These are phyloP conservation scores for Poicephalus meyeri DNA, from an alignment of 2,113 vertebrate genomes.

Conservation along the genomic window DNA sequence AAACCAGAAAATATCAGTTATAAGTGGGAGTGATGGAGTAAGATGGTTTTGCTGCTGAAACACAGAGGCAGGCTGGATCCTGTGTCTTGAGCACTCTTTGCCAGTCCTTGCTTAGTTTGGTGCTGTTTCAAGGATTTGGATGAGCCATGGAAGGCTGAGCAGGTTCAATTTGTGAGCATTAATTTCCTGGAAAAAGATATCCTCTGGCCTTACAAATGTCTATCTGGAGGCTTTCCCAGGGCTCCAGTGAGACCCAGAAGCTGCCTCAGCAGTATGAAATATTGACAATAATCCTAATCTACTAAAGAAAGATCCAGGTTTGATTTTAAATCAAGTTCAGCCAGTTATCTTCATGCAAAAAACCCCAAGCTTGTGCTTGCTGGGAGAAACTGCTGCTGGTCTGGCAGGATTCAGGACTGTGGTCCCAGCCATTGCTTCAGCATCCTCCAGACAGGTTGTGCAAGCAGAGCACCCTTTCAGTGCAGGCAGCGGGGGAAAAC, in stretches of 20 bases:
- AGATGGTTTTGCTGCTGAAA: background rate
- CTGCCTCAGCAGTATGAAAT: background rate
- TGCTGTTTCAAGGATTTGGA: background rate
- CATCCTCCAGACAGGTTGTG: background rate
- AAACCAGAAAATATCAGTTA: accelerated
- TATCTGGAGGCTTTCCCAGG: background rate
- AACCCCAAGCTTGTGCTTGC: background rate
- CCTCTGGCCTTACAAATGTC: background rate
- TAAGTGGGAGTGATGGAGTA: background rate
- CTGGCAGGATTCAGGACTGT: background rate
- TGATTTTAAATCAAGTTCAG: background rate
- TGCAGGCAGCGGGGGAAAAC: background rate
- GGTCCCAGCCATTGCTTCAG: background rate
- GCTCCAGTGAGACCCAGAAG: background rate
- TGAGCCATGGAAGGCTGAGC: background rate
- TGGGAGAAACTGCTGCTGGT: background rate
- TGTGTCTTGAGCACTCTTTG: background rate
- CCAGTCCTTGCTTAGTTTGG: background rate
- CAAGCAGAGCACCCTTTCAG: background rate
- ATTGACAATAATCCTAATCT: background rate
- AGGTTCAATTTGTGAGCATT: background rate
- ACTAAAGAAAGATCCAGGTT: background rate
- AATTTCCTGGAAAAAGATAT: background rate
- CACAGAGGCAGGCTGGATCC: background rate
- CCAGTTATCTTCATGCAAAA: background rate